Evolutionary conservation across 2,888 invertebrate species (phyloP).

Genomic region (Thera obeliscata): DNA sequence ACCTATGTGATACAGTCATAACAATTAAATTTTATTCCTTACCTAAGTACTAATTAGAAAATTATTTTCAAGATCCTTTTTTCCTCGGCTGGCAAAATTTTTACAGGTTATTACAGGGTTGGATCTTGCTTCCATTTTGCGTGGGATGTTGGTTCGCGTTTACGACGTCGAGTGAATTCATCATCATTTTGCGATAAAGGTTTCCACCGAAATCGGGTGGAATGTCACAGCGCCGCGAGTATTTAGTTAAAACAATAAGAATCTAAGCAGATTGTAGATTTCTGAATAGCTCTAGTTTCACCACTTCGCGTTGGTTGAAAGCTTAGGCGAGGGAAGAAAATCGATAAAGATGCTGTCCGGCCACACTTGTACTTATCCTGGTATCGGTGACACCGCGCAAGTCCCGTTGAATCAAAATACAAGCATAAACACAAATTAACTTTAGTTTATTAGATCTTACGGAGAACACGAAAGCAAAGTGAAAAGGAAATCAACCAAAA

Average conservation of each 20-base stretch:
- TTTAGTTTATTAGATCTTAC: constrained; percentile 80
- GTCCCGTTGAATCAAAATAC: constrained; percentile 76
- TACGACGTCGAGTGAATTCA: constrained; percentile 80
- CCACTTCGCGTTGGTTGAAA: constrained; percentile 83
- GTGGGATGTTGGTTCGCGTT: constrained; percentile 81
- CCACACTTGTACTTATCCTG: constrained; percentile 79
- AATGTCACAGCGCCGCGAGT: constrained; percentile 63
- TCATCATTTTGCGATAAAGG: constrained; percentile 78
- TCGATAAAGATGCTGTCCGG: constrained; percentile 82
- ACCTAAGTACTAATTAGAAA: too few relatives aligned
- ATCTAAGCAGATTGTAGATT: constrained; percentile 68
- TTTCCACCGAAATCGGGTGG: constrained; percentile 65
- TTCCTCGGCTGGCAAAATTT: too few relatives aligned
- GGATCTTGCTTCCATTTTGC: constrained; percentile 91
- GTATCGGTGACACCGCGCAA: constrained; percentile 68
- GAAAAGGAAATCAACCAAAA: constrained; percentile 85
- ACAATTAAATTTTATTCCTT: too few relatives aligned
- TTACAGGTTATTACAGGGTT: constrained; percentile 87
- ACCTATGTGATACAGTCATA: too few relatives aligned
- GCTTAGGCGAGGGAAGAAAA: constrained; percentile 84
- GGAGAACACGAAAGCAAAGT: constrained; percentile 81
- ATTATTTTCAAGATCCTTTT: too few relatives aligned
- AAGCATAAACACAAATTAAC: constrained; percentile 78
- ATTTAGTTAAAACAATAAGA: constrained; percentile 55
- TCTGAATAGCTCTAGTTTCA: constrained; percentile 67